A percentile compares a stretch with the other conserved stretches of the same genome.
phyloP scores from a whole-genome alignment of 1,140 invertebrate genomes.

The Leptopilina boulardi region DNA sequence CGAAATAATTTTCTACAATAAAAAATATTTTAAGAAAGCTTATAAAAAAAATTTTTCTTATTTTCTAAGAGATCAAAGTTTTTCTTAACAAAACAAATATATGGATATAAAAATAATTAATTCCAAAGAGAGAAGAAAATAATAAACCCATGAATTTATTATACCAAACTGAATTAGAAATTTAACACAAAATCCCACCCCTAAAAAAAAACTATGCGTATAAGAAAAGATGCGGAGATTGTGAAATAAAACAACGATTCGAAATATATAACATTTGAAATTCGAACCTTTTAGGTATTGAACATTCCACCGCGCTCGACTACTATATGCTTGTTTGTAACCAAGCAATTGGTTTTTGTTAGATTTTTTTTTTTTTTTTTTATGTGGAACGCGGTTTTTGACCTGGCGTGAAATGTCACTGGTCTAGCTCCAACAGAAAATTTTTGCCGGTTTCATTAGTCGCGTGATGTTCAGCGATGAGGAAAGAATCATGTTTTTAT shows the following conservation, averaged over 20 bases:
- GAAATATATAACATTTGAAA: constrained; percentile 22
- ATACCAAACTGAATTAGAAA: not conserved
- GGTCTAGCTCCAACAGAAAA: constrained; percentile 4
- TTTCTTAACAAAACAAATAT: no score
- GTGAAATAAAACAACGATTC: constrained; percentile 21
- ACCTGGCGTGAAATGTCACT: constrained; percentile 27
- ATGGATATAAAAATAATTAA: no score
- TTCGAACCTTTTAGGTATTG: constrained; percentile 7
- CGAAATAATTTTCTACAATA: no score
- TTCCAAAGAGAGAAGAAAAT: no score
- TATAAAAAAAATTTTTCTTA: no score
- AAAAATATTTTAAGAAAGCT: no score
- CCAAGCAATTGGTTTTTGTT: constrained; percentile 19
- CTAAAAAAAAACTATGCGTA: not conserved
- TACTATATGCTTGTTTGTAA: not conserved
- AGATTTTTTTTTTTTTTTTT: no score
- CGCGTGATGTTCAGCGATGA: constrained; percentile 21
- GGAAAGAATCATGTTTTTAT: constrained; percentile 15
- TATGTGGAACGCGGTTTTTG: constrained; percentile 6
- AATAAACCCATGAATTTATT: not conserved
- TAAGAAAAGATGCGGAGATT: not conserved
- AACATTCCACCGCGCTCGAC: not conserved
- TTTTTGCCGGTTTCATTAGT: constrained; percentile 27
- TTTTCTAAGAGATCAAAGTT: no score
- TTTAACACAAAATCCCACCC: no score